A percentile compares a stretch with the other conserved stretches of the same genome.
These are phyloP conservation scores for Catharus ustulatus DNA, from an alignment of 2,797 vertebrate species.

Conservation along the genomic window DNA sequence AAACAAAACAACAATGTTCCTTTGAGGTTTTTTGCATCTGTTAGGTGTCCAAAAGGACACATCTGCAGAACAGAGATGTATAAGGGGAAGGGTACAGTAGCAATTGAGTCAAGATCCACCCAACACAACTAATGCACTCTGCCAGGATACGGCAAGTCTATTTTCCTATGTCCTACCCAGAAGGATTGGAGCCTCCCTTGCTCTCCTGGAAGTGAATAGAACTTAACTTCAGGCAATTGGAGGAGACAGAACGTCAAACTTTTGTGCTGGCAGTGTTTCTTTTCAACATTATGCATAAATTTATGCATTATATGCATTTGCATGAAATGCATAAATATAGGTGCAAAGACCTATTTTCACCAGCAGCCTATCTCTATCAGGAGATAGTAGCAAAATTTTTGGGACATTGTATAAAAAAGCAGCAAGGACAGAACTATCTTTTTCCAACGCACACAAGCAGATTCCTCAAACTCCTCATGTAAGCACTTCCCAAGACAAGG, in stretches of 20 bases:
- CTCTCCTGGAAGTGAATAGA: neutral
- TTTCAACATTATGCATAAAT: neutral
- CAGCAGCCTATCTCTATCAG: neutral
- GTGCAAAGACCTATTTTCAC: neutral
- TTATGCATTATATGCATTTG: neutral
- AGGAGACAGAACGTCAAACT: neutral
- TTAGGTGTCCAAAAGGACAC: neutral
- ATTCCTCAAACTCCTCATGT: neutral
- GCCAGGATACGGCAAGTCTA: neutral
- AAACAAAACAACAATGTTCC: neutral
- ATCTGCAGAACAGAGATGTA: neutral
- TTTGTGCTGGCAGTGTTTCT: neutral
- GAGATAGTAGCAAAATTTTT: neutral
- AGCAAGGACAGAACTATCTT: neutral
- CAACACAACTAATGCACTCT: rapidly evolving
- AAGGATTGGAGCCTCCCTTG: rapidly evolving
- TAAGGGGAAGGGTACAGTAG: neutral
- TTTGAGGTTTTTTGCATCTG: neutral
- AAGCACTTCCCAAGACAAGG: neutral
- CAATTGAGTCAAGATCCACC: neutral
- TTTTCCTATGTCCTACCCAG: neutral
- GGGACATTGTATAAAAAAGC: rapidly evolving
- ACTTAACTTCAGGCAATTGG: rapidly evolving
- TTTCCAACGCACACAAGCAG: neutral
- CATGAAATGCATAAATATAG: neutral